Base-by-base conservation (phyloP, 2,888 invertebrate species). In the Mimumesa dahlbomi region DNA sequence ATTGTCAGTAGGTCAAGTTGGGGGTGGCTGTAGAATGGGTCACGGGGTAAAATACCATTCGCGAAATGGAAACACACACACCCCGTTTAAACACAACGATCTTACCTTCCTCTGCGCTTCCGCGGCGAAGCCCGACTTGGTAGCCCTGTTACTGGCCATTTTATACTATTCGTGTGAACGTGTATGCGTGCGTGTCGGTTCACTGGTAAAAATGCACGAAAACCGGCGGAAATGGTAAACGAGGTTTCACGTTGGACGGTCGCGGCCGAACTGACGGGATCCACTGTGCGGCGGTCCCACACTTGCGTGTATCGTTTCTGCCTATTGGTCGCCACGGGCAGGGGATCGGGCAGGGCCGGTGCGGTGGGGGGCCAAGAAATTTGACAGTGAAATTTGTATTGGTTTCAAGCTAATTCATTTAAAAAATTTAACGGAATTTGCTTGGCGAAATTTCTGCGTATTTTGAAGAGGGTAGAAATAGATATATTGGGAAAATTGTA, bases 41-140 rank as follows among this genome's bases (percentile, higher is more conserved):
- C 85, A 85, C 71, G 79, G 75, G 73, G 48, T 43, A 40, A 48
- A n/a, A 40, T 3, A 9, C 40, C n/a, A 1, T 11, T n/a, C 11
- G n/a, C n/a, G n/a, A n/a, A n/a, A n/a, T n/a, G n/a, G n/a, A n/a
- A n/a, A n/a, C n/a, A n/a, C n/a, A n/a, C n/a, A n/a, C n/a, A n/a
- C n/a, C n/a, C n/a, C n/a, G n/a, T n/a, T n/a, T n/a, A n/a, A n/a
- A n/a, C n/a, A n/a, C n/a, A 42, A 48, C 22, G 25, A 93, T 93
- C 93, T 93, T 90, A 98, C 98, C 94, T 97, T 98, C 89, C 95
- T 93, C 91, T 98, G 97, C 56, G 97, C 97, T 90, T 98, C 98
- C 65, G 97, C 97, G 83, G 97, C 98, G 92, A 97, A 96, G 93
- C 98, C 98, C 87, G 96, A 96, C 90, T 96, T 96, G 68, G 96